Evolutionary conservation across 1,140 invertebrate genomes (phyloP), one percentile per base, ranked within the genome.

Genomic region (Drosophila parabipectinata): DNA sequence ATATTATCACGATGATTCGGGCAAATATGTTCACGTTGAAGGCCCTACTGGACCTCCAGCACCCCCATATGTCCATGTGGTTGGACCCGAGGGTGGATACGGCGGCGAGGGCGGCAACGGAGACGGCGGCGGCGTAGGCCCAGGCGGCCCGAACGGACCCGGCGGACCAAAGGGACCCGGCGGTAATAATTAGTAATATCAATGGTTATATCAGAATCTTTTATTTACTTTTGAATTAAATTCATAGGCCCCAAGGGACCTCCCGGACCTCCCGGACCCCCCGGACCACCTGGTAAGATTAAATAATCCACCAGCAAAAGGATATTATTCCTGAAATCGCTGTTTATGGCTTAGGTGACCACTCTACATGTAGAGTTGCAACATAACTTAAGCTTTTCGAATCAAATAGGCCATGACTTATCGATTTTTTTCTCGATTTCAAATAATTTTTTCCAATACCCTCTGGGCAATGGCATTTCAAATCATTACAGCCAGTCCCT

Each of bases 1-100:
- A 90, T 93, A 94, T 77, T 72, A 92, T 74, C 93, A 92, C 9
- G 92, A 93, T 50, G 92, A 93, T 82, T 93, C 93, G 69, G 92
- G 93, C 47, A 92, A 92, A 90, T 93, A 93, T 87, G 93, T 90
- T 9, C 93, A 92, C 68, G 59, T 91, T 85, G 90, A 91, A 91
- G 90, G 90, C 68, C 90, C 90, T 28, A 92, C 90, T 58, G 93
- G 93, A 62, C 90, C 90, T 47, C 92, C 93, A 45, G 93, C 92
- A 15, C 93, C 93, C 45, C 92, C 92, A 64, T 93, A 93, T 80
- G 82, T 93, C 41, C 92, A 93, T 48, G 39, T 91, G 39, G 74
- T 83, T 45, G 91, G 85, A 63, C 92, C 92, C 28, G 69, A 92
- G 30, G 92, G 92, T 63, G 92, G 92, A 24, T 81, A 67, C 55